Evolutionary conservation across 2,888 invertebrate species (phyloP).

Genomic region (Sepioteuthis lessoniana): DNA sequence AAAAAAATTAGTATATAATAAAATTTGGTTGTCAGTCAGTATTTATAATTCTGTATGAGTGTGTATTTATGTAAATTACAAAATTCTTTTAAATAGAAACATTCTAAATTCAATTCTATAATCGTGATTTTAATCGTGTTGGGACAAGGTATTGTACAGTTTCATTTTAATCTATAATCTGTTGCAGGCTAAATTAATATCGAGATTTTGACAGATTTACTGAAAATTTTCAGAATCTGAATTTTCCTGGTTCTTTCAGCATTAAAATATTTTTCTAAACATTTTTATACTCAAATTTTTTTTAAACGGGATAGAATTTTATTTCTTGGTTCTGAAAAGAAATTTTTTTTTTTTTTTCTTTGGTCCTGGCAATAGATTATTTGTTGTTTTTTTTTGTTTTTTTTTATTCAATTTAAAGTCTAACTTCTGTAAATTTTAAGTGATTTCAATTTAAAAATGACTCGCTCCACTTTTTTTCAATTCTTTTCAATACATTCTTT

Average conservation of each 20-base stretch:
- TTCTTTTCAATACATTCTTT: no score
- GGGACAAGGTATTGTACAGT: neutral
- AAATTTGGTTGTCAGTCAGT: neutral
- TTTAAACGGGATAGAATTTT: no score
- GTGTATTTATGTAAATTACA: neutral
- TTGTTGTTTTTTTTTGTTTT: neutral
- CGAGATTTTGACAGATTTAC: neutral
- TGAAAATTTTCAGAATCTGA: neutral
- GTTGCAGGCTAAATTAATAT: neutral
- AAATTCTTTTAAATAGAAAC: neutral
- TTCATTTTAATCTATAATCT: neutral
- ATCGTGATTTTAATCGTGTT: neutral
- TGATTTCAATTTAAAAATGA: neutral
- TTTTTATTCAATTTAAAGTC: no score
- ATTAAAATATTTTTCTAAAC: neutral
- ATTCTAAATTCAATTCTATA: neutral
- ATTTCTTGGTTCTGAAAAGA: neutral
- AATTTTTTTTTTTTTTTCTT: neutral
- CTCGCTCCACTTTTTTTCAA: no score
- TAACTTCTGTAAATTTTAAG: neutral
- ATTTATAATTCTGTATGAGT: neutral
- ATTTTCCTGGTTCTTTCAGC: neutral
- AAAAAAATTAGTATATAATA: neutral
- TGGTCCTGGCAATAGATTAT: neutral
- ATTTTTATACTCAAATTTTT: neutral